phyloP scores from a whole-genome alignment of 2,113 vertebrate genomes.

The Ophiodon elongatus region DNA sequence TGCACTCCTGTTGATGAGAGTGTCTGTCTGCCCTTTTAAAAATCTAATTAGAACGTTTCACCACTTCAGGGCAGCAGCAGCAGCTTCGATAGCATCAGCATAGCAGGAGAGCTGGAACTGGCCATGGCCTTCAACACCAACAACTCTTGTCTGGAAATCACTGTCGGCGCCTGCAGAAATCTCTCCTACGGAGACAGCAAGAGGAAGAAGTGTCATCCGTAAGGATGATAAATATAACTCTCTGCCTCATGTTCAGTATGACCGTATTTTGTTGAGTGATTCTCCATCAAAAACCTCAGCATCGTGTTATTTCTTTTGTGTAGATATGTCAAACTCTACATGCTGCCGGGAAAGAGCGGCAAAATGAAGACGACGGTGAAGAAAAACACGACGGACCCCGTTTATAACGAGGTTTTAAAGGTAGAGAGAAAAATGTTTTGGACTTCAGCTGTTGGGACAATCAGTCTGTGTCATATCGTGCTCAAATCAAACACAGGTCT shows the following conservation, averaged over 20 bases:
- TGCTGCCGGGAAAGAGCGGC: conserved; percentile 87
- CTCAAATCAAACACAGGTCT: neutral
- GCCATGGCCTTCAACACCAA: conserved; percentile 85
- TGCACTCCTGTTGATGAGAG: neutral
- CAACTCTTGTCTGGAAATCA: conserved; percentile 86
- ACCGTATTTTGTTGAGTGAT: neutral
- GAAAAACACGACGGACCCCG: conserved; percentile 88
- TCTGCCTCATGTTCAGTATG: neutral
- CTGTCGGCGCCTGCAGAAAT: conserved; percentile 87
- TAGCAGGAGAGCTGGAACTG: conserved; percentile 89
- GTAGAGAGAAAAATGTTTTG: conserved; percentile 72
- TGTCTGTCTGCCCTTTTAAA: neutral
- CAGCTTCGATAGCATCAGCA: conserved; percentile 77
- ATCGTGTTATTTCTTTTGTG: conserved; percentile 8
- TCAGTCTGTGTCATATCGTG: neutral
- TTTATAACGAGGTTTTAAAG: conserved; percentile 90
- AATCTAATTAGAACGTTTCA: neutral
- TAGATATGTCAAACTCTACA: conserved; percentile 91
- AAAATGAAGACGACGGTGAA: conserved; percentile 91
- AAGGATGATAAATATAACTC: conserved; percentile 65
- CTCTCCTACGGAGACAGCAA: conserved; percentile 87
- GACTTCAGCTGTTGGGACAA: too few species aligned
- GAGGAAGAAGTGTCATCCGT: conserved; percentile 93
- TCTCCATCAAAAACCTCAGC: neutral
- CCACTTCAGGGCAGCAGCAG: conserved; percentile 81